Evolutionary conservation across 2,113 vertebrate species (phyloP).

Genomic region (Phaethornis superciliosus): DNA sequence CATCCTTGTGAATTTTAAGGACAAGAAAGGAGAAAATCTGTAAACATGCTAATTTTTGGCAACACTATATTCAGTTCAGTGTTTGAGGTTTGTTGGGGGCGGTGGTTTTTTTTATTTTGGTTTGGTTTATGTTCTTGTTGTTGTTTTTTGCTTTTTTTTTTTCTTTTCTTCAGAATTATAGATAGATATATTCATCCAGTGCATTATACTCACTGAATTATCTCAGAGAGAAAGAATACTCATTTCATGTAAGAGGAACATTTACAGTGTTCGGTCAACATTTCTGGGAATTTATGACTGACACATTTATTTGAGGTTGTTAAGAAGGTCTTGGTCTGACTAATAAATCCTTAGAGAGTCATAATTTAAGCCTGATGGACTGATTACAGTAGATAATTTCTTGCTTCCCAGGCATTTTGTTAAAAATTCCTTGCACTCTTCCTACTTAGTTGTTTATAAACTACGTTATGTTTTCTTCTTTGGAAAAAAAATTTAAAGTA

Average conservation of each 20-base stretch:
- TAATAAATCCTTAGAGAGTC: conserved; percentile 37
- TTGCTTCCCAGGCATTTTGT: conserved; percentile 27
- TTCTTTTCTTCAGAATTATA: not conserved
- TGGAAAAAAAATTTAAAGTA: conserved; percentile 27
- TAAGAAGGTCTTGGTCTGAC: conserved; percentile 40
- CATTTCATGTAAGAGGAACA: conserved; percentile 10
- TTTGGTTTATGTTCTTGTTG: too few relatives aligned
- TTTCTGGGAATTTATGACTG: conserved; percentile 66
- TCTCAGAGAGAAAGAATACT: not conserved
- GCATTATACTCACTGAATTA: not conserved
- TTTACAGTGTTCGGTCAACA: not conserved
- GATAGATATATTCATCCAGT: not conserved
- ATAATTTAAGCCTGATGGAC: conserved; percentile 60
- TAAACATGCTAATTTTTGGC: not conserved
- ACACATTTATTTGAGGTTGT: conserved; percentile 43
- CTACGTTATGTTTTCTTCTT: conserved; percentile 18
- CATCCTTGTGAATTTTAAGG: not conserved
- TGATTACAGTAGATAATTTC: conserved; percentile 10
- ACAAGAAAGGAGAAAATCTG: not conserved
- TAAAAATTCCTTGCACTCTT: not conserved
- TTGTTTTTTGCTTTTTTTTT: not conserved
- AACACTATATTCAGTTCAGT: not conserved
- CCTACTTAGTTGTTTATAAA: conserved; percentile 6
- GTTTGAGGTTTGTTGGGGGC: not conserved
- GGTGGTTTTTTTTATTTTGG: not conserved